phyloP scores from a whole-genome alignment of 1,140 invertebrate genomes.

The Aricia agestis region DNA sequence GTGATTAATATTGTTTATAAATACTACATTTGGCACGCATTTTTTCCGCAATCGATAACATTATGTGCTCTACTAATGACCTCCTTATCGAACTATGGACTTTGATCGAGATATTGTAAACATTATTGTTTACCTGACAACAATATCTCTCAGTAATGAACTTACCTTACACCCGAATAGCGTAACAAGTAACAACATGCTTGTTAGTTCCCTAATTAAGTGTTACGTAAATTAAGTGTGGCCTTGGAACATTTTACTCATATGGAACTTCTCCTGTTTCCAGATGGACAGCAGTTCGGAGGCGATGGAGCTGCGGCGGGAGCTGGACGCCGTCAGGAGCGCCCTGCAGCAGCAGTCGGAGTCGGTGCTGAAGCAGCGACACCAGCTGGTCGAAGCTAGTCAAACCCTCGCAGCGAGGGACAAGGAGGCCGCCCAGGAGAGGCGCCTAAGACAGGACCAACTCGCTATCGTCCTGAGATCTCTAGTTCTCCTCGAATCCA shows the following conservation, averaged over 20 bases:
- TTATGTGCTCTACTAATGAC: conserved; percentile 39
- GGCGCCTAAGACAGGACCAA: conserved; percentile 80
- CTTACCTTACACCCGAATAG: neutral
- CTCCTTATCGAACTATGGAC: conserved; percentile 41
- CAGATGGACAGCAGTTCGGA: conserved; percentile 79
- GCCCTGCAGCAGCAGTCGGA: conserved; percentile 79
- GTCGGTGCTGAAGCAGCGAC: conserved; percentile 77
- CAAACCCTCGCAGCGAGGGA: conserved; percentile 79
- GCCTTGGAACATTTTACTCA: neutral
- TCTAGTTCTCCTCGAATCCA: conserved; percentile 82
- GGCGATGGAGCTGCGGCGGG: conserved; percentile 72
- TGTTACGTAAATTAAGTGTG: neutral
- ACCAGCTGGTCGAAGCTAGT: conserved; percentile 76
- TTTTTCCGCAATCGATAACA: conserved; percentile 37
- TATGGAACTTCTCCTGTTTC: conserved; percentile 49
- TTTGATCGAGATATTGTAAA: conserved; percentile 27
- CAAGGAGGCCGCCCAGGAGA: conserved; percentile 78
- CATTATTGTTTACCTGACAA: neutral
- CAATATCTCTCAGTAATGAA: neutral
- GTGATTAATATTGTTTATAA: neutral
- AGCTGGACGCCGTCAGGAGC: conserved; percentile 79
- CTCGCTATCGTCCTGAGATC: conserved; percentile 82
- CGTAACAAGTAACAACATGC: neutral
- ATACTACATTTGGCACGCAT: neutral
- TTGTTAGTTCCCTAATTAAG: neutral